These are phyloP conservation scores for Phrynocephalus guinanensis DNA, from an alignment of 2,797 vertebrate species.

Conservation along the genomic window DNA sequence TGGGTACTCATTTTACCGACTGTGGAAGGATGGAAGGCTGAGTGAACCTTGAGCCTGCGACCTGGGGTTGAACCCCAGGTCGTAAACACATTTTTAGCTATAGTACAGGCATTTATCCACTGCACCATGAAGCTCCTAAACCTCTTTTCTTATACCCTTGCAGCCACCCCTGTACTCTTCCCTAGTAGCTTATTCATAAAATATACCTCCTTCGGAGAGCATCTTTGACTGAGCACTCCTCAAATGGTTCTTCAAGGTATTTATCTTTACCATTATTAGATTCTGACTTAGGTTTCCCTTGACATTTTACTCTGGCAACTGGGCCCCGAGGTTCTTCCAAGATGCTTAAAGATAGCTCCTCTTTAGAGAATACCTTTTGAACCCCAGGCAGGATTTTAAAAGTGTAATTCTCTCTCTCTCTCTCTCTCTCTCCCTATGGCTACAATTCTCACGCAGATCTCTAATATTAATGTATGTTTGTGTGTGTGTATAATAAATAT, in stretches of 20 bases:
- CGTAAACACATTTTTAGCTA: no score
- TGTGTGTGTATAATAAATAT: neutral
- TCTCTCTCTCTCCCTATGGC: conserved; percentile 60
- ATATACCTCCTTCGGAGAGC: conserved; percentile 34
- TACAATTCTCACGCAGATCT: neutral
- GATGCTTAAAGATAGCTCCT: conserved; percentile 53
- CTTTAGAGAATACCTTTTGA: conserved; percentile 61
- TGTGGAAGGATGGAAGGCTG: no score
- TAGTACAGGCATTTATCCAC: no score
- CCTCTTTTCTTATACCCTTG: neutral
- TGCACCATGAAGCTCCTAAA: no score
- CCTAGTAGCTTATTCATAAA: conserved; percentile 24
- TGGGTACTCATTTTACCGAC: no score
- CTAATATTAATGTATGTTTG: neutral
- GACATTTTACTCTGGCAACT: conserved; percentile 52
- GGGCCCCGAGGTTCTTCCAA: conserved; percentile 61
- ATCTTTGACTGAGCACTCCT: conserved; percentile 51
- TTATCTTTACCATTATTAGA: conserved; percentile 71
- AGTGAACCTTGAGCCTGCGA: no score
- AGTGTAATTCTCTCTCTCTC: conserved; percentile 71
- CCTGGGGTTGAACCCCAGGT: no score
- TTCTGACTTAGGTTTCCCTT: conserved; percentile 66
- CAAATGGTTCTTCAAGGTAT: conserved; percentile 64
- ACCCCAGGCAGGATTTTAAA: conserved; percentile 71
- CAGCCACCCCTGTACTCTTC: neutral